These are phyloP conservation scores for Oxytorus armatus DNA, from an alignment of 2,888 invertebrate genomes.

Conservation along the genomic window DNA sequence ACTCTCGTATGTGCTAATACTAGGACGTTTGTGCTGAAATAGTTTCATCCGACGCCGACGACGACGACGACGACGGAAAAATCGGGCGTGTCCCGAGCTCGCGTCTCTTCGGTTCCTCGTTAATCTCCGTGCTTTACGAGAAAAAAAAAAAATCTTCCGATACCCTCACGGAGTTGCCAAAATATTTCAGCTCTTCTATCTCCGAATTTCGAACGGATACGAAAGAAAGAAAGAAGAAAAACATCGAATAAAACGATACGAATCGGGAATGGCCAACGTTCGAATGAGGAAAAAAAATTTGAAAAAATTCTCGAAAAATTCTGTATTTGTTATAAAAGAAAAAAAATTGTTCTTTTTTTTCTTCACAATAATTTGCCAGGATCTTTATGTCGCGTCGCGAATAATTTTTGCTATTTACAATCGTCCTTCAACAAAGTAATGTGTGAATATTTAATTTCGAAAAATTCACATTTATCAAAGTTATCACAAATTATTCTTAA, in stretches of 20 bases:
- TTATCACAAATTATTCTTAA: too few species aligned
- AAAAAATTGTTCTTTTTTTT: too few species aligned
- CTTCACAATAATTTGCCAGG: too few species aligned
- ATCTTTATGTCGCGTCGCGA: too few species aligned
- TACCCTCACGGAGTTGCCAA: constrained; percentile 38
- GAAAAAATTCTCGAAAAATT: too few species aligned
- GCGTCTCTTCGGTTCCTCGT: constrained; percentile 59
- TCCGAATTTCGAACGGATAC: constrained; percentile 6
- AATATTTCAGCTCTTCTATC: constrained; percentile 29
- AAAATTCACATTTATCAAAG: too few species aligned
- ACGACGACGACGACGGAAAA: constrained; percentile 60
- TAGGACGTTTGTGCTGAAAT: constrained; percentile 61
- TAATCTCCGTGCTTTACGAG: constrained; percentile 57
- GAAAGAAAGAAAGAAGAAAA: constrained; percentile 4
- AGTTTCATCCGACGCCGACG: constrained; percentile 56
- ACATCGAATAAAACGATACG: not conserved
- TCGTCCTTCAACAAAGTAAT: too few species aligned
- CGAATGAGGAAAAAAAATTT: not conserved
- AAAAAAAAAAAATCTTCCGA: constrained; percentile 54
- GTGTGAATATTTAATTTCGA: too few species aligned
- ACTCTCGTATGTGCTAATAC: constrained; percentile 59
- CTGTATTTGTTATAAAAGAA: too few species aligned
- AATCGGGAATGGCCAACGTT: not conserved
- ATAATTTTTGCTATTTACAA: too few species aligned
- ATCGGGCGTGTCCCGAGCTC: constrained; percentile 63